Evolutionary conservation across 2,888 invertebrate genomes (phyloP).

Genomic region (Eumacrocentrus americanus): DNA sequence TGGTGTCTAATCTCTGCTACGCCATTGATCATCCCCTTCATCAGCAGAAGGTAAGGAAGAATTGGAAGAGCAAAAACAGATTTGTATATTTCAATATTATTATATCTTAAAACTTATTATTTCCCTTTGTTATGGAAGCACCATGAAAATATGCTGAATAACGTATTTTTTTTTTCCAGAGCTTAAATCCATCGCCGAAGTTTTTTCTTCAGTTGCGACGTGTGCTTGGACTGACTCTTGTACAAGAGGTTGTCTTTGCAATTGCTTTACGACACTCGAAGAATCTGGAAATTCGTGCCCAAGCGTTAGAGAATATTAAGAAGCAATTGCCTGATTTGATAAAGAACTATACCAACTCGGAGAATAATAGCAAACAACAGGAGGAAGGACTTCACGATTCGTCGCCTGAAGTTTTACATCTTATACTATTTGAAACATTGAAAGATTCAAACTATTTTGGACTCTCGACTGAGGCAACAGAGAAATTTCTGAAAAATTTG

Average conservation of each 20-base stretch:
- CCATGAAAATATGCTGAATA: background rate
- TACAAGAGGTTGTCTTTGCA: conserved; percentile 91
- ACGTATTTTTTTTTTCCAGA: conserved; percentile 63
- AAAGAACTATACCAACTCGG: conserved; percentile 81
- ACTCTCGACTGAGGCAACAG: conserved; percentile 75
- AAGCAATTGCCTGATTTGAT: conserved; percentile 84
- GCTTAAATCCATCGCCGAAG: conserved; percentile 78
- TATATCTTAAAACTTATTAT: conserved; percentile 15
- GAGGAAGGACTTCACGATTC: conserved; percentile 90
- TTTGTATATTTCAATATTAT: background rate
- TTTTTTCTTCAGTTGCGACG: conserved; percentile 85
- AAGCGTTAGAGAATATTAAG: conserved; percentile 80
- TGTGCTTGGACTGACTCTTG: conserved; percentile 82
- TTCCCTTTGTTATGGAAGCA: conserved; percentile 5
- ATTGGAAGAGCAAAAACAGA: conserved; percentile 18
- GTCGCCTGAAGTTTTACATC: conserved; percentile 86
- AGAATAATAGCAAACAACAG: conserved; percentile 71
- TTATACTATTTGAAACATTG: conserved; percentile 72
- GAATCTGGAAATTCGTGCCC: conserved; percentile 74
- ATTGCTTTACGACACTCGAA: conserved; percentile 83
- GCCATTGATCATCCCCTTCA: conserved; percentile 83
- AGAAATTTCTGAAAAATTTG: conserved; percentile 81
- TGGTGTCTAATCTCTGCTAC: conserved; percentile 86
- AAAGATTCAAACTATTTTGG: conserved; percentile 66
- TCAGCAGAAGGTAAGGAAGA: conserved; percentile 70